A percentile compares a stretch with the other conserved stretches of the same genome.
Evolutionary conservation across 2,888 invertebrate species (phyloP).

Genomic region (Scaptomyza flava): DNA sequence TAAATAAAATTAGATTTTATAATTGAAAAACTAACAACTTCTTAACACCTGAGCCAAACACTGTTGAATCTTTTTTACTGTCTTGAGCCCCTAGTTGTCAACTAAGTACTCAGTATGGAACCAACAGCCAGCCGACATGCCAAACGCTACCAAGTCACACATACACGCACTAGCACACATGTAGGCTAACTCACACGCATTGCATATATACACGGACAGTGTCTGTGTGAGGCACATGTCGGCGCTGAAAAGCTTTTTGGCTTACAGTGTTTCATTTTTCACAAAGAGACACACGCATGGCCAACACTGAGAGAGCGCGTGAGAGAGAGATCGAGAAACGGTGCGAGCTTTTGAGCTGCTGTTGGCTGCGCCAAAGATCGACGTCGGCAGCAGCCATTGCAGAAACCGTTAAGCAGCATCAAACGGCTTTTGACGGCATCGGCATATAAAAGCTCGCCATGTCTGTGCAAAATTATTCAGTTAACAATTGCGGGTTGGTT

Average conservation of each 20-base stretch:
- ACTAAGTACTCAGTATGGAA: slow-evolving; percentile 45
- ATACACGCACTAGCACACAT: slow-evolving; percentile 24
- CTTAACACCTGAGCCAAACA: slow-evolving; percentile 16
- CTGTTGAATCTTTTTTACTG: slow-evolving; percentile 26
- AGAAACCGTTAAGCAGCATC: slow-evolving; percentile 60
- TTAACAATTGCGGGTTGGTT: slow-evolving; percentile 84
- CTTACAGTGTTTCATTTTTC: slow-evolving; percentile 57
- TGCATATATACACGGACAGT: slow-evolving; percentile 57
- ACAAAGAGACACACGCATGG: slow-evolving; percentile 22
- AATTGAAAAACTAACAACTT: background rate
- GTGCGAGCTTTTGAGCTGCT: slow-evolving; percentile 57
- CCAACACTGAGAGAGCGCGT: background rate
- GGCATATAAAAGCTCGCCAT: slow-evolving; percentile 84
- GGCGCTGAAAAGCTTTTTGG: slow-evolving; percentile 51
- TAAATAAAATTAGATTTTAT: background rate
- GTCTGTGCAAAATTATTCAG: slow-evolving; percentile 84
- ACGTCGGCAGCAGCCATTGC: slow-evolving; percentile 41
- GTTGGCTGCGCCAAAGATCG: slow-evolving; percentile 51
- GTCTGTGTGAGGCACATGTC: slow-evolving; percentile 50
- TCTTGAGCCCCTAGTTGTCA: slow-evolving; percentile 42
- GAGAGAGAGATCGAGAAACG: background rate
- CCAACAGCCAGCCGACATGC: slow-evolving; percentile 17
- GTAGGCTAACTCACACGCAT: slow-evolving; percentile 48
- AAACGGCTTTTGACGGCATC: slow-evolving; percentile 45
- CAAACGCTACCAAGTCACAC: slow-evolving; percentile 26